Conservation (phyloP, 1,140 invertebrate genomes). For the Caenorhabditis inopinata region DNA sequence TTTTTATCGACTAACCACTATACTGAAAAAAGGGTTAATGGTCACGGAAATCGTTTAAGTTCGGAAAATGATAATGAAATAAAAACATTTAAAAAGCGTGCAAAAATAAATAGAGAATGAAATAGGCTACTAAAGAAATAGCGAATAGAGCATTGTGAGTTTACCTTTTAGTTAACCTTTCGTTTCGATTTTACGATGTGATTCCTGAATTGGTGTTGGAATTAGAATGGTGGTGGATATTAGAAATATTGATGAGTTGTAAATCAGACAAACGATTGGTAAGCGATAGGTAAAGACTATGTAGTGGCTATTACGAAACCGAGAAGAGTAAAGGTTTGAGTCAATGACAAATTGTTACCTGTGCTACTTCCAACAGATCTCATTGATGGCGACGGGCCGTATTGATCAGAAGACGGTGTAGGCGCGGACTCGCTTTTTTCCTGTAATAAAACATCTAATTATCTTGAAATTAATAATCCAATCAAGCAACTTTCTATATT, state of each 20-base stretch:
- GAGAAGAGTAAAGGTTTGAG: background rate
- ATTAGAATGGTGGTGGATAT: no score
- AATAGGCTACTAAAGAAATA: background rate
- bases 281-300: slow-evolving; percentile 14
- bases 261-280: background rate
- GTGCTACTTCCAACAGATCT: slow-evolving; percentile 38
- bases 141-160: slow-evolving; percentile 7
- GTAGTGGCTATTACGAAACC: background rate
- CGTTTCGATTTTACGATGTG: background rate
- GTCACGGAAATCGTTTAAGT: no score
- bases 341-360: background rate
- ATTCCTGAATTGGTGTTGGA: slow-evolving; percentile 9
- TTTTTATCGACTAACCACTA: no score
- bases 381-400: slow-evolving; percentile 37
- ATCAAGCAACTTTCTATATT: no score
- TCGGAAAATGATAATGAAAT: no score
- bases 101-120: background rate
- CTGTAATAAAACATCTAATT: background rate
- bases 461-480: no score
- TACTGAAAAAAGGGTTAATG: no score
- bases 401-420: background rate
- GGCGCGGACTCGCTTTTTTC: background rate
- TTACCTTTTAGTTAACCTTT: background rate
- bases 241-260: background rate
- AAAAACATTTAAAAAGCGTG: slow-evolving; percentile 18